Base-by-base conservation (phyloP, 2,113 vertebrate species). In the Isurus oxyrinchus region DNA sequence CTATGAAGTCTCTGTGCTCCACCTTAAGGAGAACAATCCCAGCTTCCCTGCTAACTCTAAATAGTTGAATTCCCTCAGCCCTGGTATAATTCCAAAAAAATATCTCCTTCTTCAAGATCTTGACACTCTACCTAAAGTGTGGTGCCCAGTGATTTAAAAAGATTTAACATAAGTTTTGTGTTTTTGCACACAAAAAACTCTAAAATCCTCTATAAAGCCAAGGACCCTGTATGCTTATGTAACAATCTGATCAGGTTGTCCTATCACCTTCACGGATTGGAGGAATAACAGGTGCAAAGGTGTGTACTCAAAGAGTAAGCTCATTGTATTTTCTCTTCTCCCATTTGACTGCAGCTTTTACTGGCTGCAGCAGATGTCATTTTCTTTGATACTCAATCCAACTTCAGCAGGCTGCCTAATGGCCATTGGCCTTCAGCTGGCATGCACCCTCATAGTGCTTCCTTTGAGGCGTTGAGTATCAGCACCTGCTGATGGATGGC, bases 401-500 rank as follows among this genome's bases (percentile, higher is more conserved):
- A 96, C 96, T 97, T 97, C 97, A 97, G 96, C 96, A 97, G 96
- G 95, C 96, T 16, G 61, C 25, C 94, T 95, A 67, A 55, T 72
- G 40, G 94, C 66, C 94, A 95, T 31, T 72, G 94, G 66, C 94
- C 94, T 72, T 95, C 67, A 72, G 94, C 44, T 96, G 97, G 97
- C 97, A 97, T 97, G 96, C 96, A 96, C 63, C 88, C 27, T 96
- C 96, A 98, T 96, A 98, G 97, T 97, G 96, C 96, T 96, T 96
- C 96, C 93, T 97, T 98, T 98, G 97, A 98, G 97, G 98, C 97
- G 96, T 98, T 97, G 31, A 49, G 91, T 98, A 96, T 98, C 97
- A 97, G 97, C 97, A 97, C 97, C 98, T 97, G 97, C 97, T 97
- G 90, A 59, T 96, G 97, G 97, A 97, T 97, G 97, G 97, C 97